A percentile compares a stretch with the other conserved stretches of the same genome.
Evolutionary conservation across 1,140 invertebrate species (phyloP).

Genomic region (Drosophila obscura): DNA sequence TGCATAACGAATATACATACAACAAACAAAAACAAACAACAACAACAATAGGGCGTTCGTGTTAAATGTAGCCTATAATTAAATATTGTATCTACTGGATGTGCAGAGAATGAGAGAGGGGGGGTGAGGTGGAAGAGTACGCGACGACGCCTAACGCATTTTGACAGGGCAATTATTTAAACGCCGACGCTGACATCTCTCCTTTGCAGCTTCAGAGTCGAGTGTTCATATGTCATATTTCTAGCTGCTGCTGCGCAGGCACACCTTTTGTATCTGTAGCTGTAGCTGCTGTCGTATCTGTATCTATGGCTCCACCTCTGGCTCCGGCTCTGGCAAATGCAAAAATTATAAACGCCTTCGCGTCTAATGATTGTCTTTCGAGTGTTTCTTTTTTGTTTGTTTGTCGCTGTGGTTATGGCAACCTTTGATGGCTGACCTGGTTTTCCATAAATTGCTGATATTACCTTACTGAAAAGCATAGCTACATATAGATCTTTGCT

Average conservation of each 20-base stretch:
- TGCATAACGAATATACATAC: slow-evolving; percentile 52
- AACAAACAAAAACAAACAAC: slow-evolving; percentile 35
- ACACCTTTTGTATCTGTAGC: slow-evolving; percentile 28
- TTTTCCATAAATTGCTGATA: slow-evolving; percentile 16
- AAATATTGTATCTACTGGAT: slow-evolving; percentile 42
- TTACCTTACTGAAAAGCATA: not conserved
- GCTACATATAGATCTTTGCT: slow-evolving; percentile 1
- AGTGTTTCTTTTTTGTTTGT: not conserved
- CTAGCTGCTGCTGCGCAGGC: slow-evolving; percentile 13
- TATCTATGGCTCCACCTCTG: slow-evolving; percentile 14
- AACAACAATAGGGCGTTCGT: slow-evolving; percentile 42
- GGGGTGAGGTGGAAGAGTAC: not conserved
- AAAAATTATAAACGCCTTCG: not conserved
- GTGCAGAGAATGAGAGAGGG: not conserved
- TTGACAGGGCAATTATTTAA: slow-evolving; percentile 64
- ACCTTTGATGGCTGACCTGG: slow-evolving; percentile 43
- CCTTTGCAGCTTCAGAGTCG: not conserved
- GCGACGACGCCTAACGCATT: slow-evolving; percentile 50
- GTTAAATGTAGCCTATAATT: slow-evolving; percentile 75
- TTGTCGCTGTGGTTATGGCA: slow-evolving; percentile 21
- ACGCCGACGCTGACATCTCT: slow-evolving; percentile 41
- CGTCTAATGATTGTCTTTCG: slow-evolving; percentile 30
- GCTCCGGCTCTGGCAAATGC: slow-evolving; percentile 8
- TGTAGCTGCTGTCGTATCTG: slow-evolving; percentile 10
- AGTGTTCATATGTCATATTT: slow-evolving; percentile 48